Conservation (phyloP, 2,797 vertebrate genomes). For the Neoniphon sammara region DNA sequence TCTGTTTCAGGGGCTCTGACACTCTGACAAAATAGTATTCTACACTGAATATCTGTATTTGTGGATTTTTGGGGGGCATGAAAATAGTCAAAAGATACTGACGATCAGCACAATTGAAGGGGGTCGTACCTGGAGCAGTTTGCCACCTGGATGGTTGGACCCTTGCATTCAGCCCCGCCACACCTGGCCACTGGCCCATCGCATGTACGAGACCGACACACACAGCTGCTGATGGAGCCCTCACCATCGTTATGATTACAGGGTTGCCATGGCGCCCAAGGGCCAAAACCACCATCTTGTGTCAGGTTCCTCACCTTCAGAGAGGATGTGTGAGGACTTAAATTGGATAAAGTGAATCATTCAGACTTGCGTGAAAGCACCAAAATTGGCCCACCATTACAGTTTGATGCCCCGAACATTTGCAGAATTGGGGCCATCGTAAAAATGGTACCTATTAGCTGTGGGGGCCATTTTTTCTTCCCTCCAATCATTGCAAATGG, state of each 20-base stretch:
- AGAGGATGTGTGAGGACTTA: conserved; percentile 3
- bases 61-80: too few species aligned
- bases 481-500: background rate
- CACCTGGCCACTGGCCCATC: conserved; percentile 89
- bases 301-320: conserved; percentile 90
- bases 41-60: too few species aligned
- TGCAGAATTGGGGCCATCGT: background rate
- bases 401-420: too few species aligned
- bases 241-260: conserved; percentile 89
- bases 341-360: background rate
- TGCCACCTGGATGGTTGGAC: conserved; percentile 89
- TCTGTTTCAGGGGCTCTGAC: too few species aligned
- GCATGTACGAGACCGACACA: conserved; percentile 89
- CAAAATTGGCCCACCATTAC: background rate
- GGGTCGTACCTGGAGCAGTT: conserved; percentile 91
- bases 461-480: background rate
- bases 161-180: conserved; percentile 88
- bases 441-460: background rate
- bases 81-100: too few species aligned
- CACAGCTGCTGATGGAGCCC: conserved; percentile 85
- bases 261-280: conserved; percentile 88
- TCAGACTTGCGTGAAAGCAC: background rate
- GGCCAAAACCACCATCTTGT: conserved; percentile 89
- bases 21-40: too few species aligned
- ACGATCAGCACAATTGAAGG: background rate